These are phyloP conservation scores for Elachura formosa DNA, from an alignment of 2,113 vertebrate genomes.

Conservation along the genomic window DNA sequence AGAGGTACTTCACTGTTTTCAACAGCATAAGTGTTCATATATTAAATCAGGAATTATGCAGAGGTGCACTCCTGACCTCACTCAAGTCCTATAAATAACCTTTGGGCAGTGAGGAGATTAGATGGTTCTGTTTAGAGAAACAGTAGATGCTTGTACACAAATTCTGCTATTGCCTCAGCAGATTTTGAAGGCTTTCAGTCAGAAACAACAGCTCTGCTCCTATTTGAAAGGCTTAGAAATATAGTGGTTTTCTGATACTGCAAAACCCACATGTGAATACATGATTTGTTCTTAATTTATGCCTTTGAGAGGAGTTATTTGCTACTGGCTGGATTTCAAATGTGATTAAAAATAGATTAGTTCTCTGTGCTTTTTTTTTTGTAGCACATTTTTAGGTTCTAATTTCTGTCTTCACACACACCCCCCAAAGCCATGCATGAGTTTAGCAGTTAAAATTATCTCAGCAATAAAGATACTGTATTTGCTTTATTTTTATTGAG, in stretches of 20 bases:
- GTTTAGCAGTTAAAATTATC: neutral
- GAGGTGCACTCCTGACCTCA: neutral
- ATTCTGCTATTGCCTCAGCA: neutral
- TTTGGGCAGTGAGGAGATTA: neutral
- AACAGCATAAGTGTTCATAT: neutral
- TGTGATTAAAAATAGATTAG: constrained; percentile 13
- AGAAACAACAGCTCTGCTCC: neutral
- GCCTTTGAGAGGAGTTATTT: neutral
- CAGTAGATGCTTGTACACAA: neutral
- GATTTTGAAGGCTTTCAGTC: neutral
- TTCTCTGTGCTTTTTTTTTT: neutral
- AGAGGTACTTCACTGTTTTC: constrained; percentile 52
- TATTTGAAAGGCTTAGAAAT: neutral
- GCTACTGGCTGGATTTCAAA: neutral
- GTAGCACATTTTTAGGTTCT: neutral
- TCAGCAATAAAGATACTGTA: neutral
- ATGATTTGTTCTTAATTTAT: neutral
- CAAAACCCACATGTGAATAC: neutral
- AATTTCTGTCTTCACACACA: neutral
- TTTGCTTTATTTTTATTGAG: neutral
- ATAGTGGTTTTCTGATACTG: neutral
- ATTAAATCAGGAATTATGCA: neutral
- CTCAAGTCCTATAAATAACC: neutral
- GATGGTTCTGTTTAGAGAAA: neutral
- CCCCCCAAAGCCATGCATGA: neutral